Conservation (phyloP, 2,888 invertebrate species). For the Drosophila colorata region DNA sequence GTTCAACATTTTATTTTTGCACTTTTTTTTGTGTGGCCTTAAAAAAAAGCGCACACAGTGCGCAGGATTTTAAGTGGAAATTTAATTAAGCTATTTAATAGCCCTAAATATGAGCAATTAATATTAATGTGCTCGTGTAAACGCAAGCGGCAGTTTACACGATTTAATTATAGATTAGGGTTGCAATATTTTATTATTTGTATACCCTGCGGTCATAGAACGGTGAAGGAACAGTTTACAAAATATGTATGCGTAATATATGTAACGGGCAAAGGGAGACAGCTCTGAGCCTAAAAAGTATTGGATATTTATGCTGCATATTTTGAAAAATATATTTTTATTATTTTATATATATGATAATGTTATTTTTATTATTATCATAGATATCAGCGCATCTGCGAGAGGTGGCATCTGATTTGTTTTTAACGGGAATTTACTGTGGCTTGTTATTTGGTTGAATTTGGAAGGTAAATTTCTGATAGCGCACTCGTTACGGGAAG, state of each 20-base stretch:
- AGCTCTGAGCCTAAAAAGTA: too few species aligned
- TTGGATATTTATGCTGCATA: not conserved
- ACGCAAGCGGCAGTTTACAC: slow-evolving; percentile 53
- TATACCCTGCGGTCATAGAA: slow-evolving; percentile 2
- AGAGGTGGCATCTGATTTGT: not conserved
- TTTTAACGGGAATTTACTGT: not conserved
- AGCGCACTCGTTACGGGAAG: not conserved
- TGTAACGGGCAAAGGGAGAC: too few species aligned
- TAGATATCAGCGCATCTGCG: not conserved
- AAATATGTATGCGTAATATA: not conserved
- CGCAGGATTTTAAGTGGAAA: slow-evolving; percentile 66
- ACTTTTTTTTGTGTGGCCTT: slow-evolving; percentile 5
- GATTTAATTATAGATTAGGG: slow-evolving; percentile 78
- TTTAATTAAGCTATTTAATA: slow-evolving; percentile 74
- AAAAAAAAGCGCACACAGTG: slow-evolving; percentile 26
- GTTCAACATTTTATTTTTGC: slow-evolving; percentile 10
- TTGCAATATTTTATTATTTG: slow-evolving; percentile 3
- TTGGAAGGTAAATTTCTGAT: slow-evolving; percentile 4
- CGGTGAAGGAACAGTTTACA: not conserved
- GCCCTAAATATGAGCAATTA: slow-evolving; percentile 70
- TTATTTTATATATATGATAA: too few species aligned
- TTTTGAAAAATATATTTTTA: too few species aligned
- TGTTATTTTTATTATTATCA: too few species aligned
- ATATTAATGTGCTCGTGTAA: slow-evolving; percentile 72
- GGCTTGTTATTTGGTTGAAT: not conserved